Conservation (phyloP, 2,113 vertebrate species). For the Serinus canaria region DNA sequence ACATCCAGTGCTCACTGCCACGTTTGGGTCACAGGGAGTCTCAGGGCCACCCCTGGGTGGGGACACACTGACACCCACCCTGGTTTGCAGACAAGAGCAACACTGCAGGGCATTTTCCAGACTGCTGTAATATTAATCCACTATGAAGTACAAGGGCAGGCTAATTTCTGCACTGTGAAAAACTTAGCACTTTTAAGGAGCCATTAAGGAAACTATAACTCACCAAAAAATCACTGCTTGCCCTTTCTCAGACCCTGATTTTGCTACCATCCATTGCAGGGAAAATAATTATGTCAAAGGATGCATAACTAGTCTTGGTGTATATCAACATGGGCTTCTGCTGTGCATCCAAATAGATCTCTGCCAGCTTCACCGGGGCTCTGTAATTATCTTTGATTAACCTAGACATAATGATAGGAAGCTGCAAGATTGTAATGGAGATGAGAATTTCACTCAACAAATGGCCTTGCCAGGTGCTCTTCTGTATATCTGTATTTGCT, state of each 20-base stretch:
- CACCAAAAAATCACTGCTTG: background rate
- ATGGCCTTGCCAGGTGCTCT: background rate
- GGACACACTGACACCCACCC: background rate
- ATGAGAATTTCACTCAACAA: constrained; percentile 20
- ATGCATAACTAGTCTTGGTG: background rate
- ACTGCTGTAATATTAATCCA: background rate
- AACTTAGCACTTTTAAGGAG: background rate
- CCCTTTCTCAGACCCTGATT: background rate
- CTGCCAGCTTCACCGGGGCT: background rate
- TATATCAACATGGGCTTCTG: background rate
- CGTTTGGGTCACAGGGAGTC: background rate
- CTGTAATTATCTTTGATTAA: constrained; percentile 32
- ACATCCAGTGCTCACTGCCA: background rate
- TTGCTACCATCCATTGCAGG: background rate
- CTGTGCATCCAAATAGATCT: background rate
- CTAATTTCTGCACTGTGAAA: background rate
- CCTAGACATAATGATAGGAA: background rate
- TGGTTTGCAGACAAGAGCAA: background rate
- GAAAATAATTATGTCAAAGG: background rate
- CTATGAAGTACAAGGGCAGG: background rate
- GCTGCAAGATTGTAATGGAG: background rate
- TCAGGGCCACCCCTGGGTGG: background rate
- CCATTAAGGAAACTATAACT: background rate
- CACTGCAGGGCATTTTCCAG: background rate
- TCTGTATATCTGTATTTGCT: background rate